These are phyloP conservation scores for Paedocypris sp. DNA, from an alignment of 2,113 vertebrate genomes.

Conservation along the genomic window DNA sequence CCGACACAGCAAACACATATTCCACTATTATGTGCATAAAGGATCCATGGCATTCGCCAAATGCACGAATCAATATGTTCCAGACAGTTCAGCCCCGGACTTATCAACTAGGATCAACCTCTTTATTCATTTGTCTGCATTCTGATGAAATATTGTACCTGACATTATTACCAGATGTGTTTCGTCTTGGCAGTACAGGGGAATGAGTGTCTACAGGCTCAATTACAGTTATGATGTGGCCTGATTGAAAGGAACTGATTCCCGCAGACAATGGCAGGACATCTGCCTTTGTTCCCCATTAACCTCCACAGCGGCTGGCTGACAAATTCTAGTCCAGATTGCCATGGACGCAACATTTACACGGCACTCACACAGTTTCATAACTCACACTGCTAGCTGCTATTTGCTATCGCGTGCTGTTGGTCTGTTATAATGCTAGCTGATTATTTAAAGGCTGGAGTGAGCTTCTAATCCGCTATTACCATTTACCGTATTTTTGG, in stretches of 20 bases:
- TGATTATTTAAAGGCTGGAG: too few relatives aligned
- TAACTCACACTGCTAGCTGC: too few relatives aligned
- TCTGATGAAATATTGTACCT: conserved; percentile 46
- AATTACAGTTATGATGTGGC: conserved; percentile 55
- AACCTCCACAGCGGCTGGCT: conserved; percentile 45
- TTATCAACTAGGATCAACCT: conserved; percentile 47
- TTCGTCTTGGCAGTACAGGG: conserved; percentile 48
- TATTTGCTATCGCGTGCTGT: too few relatives aligned
- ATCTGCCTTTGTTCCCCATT: conserved; percentile 57
- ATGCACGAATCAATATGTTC: conserved; percentile 23
- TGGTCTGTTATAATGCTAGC: too few relatives aligned
- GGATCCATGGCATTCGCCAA: conserved; percentile 32
- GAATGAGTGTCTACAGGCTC: conserved; percentile 49
- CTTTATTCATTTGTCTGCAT: conserved; percentile 40
- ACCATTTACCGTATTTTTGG: too few relatives aligned
- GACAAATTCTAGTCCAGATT: conserved; percentile 47
- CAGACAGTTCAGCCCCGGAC: conserved; percentile 41
- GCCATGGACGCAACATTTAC: conserved; percentile 38
- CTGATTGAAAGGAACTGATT: conserved; percentile 54
- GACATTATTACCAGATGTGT: conserved; percentile 62
- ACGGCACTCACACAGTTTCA: conserved; percentile 19
- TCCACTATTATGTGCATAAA: neutral
- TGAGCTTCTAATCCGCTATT: too few relatives aligned
- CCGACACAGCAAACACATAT: neutral
- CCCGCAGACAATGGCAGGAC: conserved; percentile 50